A percentile compares a stretch with the other conserved stretches of the same genome.
These are phyloP conservation scores for Athene noctua DNA, from an alignment of 2,113 vertebrate species.

Conservation along the genomic window DNA sequence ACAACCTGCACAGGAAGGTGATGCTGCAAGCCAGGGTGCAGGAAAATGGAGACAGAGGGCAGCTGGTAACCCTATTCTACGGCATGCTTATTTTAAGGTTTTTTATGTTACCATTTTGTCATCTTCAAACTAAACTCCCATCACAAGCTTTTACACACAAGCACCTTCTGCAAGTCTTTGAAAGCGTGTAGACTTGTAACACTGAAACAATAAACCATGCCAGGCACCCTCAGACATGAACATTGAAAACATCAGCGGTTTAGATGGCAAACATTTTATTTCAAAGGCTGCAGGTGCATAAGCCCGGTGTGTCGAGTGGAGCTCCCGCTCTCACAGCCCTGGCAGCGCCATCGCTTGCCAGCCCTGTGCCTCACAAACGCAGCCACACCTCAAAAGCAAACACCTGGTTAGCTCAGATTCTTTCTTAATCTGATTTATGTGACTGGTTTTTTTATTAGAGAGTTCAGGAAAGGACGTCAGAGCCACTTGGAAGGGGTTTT, in stretches of 20 bases:
- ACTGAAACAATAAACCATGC: fast-evolving
- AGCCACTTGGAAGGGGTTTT: neutral
- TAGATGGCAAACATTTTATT: neutral
- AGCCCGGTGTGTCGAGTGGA: fast-evolving
- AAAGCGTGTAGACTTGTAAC: fast-evolving
- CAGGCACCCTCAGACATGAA: neutral
- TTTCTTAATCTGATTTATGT: neutral
- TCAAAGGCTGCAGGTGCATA: neutral
- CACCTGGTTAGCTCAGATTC: neutral
- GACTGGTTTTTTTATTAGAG: neutral
- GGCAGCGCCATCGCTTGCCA: neutral
- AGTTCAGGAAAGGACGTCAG: neutral
- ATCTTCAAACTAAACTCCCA: neutral
- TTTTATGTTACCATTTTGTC: neutral
- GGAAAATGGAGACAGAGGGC: neutral
- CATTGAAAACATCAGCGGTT: neutral
- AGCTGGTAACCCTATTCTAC: neutral
- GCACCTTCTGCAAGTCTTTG: neutral
- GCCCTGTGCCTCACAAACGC: neutral
- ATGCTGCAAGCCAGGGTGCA: neutral
- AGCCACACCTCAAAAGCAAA: neutral
- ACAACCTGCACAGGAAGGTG: neutral
- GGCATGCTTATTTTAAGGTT: fast-evolving
- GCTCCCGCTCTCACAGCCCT: fast-evolving
- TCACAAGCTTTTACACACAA: neutral